Base-by-base conservation (phyloP, 1,140 invertebrate species). In the Halictus rubicundus region DNA sequence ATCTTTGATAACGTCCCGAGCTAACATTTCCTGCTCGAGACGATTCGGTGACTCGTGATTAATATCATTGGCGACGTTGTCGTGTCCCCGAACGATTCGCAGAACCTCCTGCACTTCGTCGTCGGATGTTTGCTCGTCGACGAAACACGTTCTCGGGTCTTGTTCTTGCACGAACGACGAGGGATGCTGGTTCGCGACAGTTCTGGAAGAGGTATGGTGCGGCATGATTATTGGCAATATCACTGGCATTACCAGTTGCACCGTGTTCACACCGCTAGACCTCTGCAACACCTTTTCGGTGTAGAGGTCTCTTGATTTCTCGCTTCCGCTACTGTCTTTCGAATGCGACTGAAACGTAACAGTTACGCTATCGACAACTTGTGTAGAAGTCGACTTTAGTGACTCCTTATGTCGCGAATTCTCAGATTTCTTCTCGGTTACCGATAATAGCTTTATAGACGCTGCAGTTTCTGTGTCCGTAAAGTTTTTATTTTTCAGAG, bases 1-100 rank as follows among this genome's bases (percentile, higher is more conserved):
- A n/a, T 86, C 64, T 27, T 12, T 75, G n/a, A 74, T 57, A 0
- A 74, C 75, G 2, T 77, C 76, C 27, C 37, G 68, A 7, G 84
- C 14, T 4, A 86, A 21, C 8, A 87, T 61, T 27, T 88, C 80
- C 27, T 80, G 82, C 63, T 86, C 84, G 0, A 25, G 37, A 3
- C 84, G 79, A 78, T 82, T 88, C 8, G 86, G 82, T 0, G 86
- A 86, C n/a, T 88, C 86, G 1, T 88, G 84, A 65, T 88, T 88
- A 0, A 88, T 81, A 1, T 78, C 79, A 7, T 21, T 1, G 8
- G 2, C 42, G 19, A 5, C 23, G 19, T 23, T 46, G n/a, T 23
- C 37, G 7, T 57, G 37, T 5, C 65, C 46, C 3, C 75, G 80
- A 5, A 65, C 68, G 37, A 89, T 87, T 49, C 79, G 74, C 23